Evolutionary conservation across 2,888 invertebrate species (phyloP).

Genomic region (Oscheius sp.): DNA sequence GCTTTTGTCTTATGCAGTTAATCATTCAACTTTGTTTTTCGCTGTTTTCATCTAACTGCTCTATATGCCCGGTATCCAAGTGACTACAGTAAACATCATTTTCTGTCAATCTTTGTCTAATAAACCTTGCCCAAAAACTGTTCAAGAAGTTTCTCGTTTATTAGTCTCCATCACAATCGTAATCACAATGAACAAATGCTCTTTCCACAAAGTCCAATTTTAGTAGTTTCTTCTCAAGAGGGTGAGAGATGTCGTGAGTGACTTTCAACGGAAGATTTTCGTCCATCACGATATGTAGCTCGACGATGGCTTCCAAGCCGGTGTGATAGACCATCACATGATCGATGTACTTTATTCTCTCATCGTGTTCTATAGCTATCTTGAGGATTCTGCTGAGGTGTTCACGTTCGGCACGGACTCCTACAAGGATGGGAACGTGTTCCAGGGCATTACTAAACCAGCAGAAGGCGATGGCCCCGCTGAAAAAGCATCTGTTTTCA

Average conservation of each 20-base stretch:
- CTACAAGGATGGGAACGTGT: conserved; percentile 69
- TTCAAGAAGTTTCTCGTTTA: not conserved
- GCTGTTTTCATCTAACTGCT: too few relatives aligned
- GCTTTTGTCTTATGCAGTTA: too few relatives aligned
- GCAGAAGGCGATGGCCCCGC: conserved; percentile 66
- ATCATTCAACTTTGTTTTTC: too few relatives aligned
- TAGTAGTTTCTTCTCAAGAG: conserved; percentile 75
- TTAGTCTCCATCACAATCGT: conserved; percentile 67
- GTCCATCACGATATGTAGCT: conserved; percentile 74
- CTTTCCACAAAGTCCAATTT: conserved; percentile 65
- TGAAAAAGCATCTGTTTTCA: conserved; percentile 43
- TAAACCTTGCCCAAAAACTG: too few relatives aligned
- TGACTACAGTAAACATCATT: too few relatives aligned
- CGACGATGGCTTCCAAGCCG: conserved; percentile 74
- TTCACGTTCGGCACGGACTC: conserved; percentile 66
- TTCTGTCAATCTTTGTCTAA: too few relatives aligned
- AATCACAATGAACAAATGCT: conserved; percentile 67
- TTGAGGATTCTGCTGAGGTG: conserved; percentile 66
- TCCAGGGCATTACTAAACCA: conserved; percentile 71
- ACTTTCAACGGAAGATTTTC: conserved; percentile 74
- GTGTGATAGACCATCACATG: conserved; percentile 77
- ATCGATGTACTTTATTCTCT: conserved; percentile 73
- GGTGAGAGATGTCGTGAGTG: conserved; percentile 75
- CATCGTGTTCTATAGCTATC: conserved; percentile 70
- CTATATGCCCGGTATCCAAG: too few relatives aligned